Base-by-base conservation (phyloP, 1,140 invertebrate genomes). In the Orchestia grillus region DNA sequence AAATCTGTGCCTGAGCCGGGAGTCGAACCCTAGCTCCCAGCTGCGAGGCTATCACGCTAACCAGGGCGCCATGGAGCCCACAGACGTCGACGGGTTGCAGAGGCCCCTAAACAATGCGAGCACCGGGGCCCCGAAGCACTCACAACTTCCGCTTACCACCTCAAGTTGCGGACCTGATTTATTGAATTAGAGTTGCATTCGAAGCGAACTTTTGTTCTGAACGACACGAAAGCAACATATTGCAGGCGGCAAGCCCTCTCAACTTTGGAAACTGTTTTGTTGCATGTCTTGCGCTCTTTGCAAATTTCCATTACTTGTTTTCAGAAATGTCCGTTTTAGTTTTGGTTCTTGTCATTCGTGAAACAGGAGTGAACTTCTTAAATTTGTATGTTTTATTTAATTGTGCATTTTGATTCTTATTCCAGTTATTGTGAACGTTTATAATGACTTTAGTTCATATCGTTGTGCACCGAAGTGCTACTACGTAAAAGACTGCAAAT, bases 151-250 rank as follows among this genome's bases (percentile, higher is more conserved):
- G 62, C 62, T 77, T 36, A 77, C 62, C 62, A 77, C 62, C 62
- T 77, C 62, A 77, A 77, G 62, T 77, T 77, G 62, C 62, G 36
- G 62, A 77, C 11, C 15, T 77, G 62, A 36, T 77, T 77, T 77
- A 77, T 77, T 77, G 62, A 77, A 77, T 77, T 77, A 77, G 62
- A 77, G 62, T 77, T 77, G 62, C 62, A 77, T 77, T 77, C 28
- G 62, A 77, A 77, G 62, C 28, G 11, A 77, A 77, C 11, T 36
- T 77, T 77, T 77, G 6, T 77, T 77, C 62, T 3, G 62, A 77
- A 28, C 62, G 36, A 77, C 62, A 36, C 1, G 11, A 36, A 77
- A 77, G 62, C 62, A 77, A 77, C 62, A 77, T 77, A 77, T 77
- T 77, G 62, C 28, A 23, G 1, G 11, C 28, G 62, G 11, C 62